Evolutionary conservation across 2,888 invertebrate genomes (phyloP), one percentile per base, ranked within the genome.

Genomic region (Ophioninae sp.): DNA sequence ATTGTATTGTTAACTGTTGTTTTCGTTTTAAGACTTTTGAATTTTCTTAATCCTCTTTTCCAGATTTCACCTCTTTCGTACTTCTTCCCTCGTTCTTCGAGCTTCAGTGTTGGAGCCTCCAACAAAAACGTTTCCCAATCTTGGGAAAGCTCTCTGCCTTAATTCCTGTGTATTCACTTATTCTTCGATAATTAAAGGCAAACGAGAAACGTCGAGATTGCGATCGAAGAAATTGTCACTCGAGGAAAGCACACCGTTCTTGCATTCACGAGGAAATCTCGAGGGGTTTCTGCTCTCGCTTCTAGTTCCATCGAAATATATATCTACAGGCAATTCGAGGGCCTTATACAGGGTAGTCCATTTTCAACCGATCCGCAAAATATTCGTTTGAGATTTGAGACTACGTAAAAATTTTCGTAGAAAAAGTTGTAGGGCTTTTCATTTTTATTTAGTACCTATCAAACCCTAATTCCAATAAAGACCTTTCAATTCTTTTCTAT

Each of bases 331-430:
- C 17, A 50, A 50, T 50, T 50, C 17, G 13, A 17, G 17, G 17
- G 3, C 50, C 17, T 50, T 6, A 17, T 50, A 50, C 2, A 10
- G 50, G 5, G 50, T 13, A 10, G 50, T 50, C 17, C 50, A 50
- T 17, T 50, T 17, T 0, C 6, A 50, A 50, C 5, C 50, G 50
- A 50, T 3, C 2, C 17, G 2, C 50, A 17, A 50, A 50, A 50
- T 50, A 50, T 44, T 20, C 17, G 23, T 65, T 74, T 39, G 65
- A 57, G 3, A 30, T 30, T 30, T 30, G 30, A 30, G 3, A 59
- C 82, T 80, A 73, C 81, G 70, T 62, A 10, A 44, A 44, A 44
- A 44, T 44, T 8, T 0, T 44, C 13, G 44, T 13, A 13, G 8
- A 0, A 44, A 44, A 44, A 44, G 44, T 44, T 44, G 44, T 8